Base-by-base conservation (phyloP, 2,113 vertebrate genomes). In the cat (Felis catus) region DNA sequence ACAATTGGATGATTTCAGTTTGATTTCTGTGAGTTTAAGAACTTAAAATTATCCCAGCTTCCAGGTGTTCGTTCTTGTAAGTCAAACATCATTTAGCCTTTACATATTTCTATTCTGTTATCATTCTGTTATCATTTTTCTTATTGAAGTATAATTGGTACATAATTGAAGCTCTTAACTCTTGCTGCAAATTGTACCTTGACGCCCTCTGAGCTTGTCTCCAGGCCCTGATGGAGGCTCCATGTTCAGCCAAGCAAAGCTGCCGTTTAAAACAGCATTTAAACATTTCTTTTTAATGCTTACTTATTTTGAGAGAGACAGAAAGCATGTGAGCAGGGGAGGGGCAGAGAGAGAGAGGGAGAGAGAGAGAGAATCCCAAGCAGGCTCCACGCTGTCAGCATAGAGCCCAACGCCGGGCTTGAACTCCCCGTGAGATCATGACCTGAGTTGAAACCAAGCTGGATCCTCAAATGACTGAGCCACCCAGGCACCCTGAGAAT, bases 81-180 rank as follows among this genome's bases (percentile, higher is more conserved):
- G 25, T 89, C 21, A 91, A 83, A 84, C 12, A 73, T 68, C 19
- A 91, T 74, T 96, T 87, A 80, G 3, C 73, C 51, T 90, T 88
- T 48, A 53, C 19, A 25, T 81, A 76, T 79, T 94, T 18, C 41
- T 94, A 45, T 45, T 45, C 45, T 45, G 45, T 45, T 45, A 45
- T 45, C 45, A 89, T 65, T 76, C 1, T 51, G 25, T 85, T 85
- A 85, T 31, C 36, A 66, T 21, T 88, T 83, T 92, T 68, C 73
- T 36, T 48, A 45, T 45, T n/a, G 58, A 68, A 25, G 12, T 78
- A 3, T 78, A 68, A 74, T 53, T 33, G 33, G 41, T 79, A 73
- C 29, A 27, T 71, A 63, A 63, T 53, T 48, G n/a, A 82, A 91
- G 48, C 27, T 51, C 36, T 68, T 68, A 74, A 68, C 74, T 81